Evolutionary conservation across 2,797 vertebrate species (phyloP).

Genomic region (Phyllotis vaccarum): DNA sequence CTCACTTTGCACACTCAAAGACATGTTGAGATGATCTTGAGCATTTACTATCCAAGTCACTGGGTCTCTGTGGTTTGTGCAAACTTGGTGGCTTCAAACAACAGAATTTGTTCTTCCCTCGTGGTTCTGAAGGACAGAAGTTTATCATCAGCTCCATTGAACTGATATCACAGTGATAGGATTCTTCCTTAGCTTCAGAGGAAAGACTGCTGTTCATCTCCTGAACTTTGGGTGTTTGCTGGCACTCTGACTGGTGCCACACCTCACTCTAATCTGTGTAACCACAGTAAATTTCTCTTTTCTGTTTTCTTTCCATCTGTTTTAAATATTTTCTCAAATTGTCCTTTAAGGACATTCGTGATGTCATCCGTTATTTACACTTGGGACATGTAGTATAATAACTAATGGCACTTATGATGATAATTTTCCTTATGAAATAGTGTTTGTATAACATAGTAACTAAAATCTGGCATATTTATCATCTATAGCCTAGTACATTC

Average conservation of each 20-base stretch:
- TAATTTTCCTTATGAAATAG: neutral
- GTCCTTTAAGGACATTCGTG: neutral
- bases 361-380: neutral
- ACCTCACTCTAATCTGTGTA: neutral
- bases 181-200: neutral
- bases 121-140: neutral
- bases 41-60: neutral
- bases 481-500: neutral
- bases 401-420: neutral
- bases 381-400: conserved; percentile 14
- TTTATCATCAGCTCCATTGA: neutral
- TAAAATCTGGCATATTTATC: neutral
- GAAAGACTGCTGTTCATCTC: neutral
- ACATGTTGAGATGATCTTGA: neutral
- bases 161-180: neutral
- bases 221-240: neutral
- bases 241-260: neutral
- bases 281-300: neutral
- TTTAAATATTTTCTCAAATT: neutral
- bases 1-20: neutral
- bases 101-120: neutral
- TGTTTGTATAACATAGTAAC: neutral
- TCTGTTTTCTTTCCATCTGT: neutral
- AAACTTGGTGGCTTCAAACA: neutral
- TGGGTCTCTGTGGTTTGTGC: neutral